Base-by-base conservation (phyloP, 2,888 invertebrate species). In the Tinea trinotella region DNA sequence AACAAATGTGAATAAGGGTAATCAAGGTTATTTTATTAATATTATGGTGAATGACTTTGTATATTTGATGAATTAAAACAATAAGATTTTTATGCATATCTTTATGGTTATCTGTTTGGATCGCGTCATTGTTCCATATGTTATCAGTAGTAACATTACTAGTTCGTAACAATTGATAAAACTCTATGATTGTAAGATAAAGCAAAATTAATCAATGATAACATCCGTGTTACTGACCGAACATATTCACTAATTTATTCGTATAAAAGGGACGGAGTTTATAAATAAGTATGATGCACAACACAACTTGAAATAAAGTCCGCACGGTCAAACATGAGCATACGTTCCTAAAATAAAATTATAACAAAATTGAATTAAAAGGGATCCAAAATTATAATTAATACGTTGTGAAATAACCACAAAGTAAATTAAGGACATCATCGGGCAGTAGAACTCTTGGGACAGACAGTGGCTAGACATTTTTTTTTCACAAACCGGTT, bases 401-500 rank as follows among this genome's bases (percentile, higher is more conserved):
- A 12, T 7, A 35, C 4, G 35, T 12, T 12, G 10, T 12, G 10
- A 35, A 35, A 35, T 35, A 40, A 40, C 5, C 40, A 40, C 40
- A 15, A 40, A 3, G n/a, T 15, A 15, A 40, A 40, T 40, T 40
- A 40, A 12, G 13, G 15, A 40, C 40, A 40, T 2, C 30, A 12
- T 40, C 15, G 40, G 13, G 15, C 2, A 40, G 7, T 13, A 40
- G 13, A 6, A 15, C 30, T 12, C 13, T 40, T 9, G 7, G 40
- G 40, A 13, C 40, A 40, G 40, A 40, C 40, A 40, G 40, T 40
- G 40, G 40, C 40, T 40, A 40, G 40, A 40, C 40, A 40, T 40
- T 40, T 12, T 40, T 40, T 40, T 40, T 40, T 40, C 40, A 40
- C 40, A 40, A 40, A 40, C 40, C 40, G 40, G 40, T 40, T n/a